A percentile compares a stretch with the other conserved stretches of the same genome.
Conservation (phyloP, 1,140 invertebrate species). For the Drosophila gunungcola region DNA sequence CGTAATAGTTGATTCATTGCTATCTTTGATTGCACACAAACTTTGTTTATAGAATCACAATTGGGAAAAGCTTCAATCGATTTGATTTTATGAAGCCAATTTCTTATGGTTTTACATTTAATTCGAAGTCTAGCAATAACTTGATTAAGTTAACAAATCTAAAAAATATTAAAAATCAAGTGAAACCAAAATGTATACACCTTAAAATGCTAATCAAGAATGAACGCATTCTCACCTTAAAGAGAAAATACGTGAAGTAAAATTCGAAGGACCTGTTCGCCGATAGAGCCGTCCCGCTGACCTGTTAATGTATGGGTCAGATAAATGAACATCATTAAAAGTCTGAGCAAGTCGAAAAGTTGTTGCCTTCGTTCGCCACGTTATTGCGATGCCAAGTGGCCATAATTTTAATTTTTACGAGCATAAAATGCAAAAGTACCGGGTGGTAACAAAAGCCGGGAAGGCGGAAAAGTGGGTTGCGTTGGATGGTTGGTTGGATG, state of each 20-base stretch:
- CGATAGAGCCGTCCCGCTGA: conserved; percentile 32
- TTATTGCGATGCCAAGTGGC: conserved; percentile 65
- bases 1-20: too few relatives aligned
- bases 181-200: too few relatives aligned
- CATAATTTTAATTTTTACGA: conserved; percentile 79
- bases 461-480: conserved; percentile 1
- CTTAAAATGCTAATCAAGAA: conserved; percentile 18
- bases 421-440: conserved; percentile 59
- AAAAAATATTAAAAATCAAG: not conserved
- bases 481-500: conserved; percentile 11
- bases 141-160: too few relatives aligned
- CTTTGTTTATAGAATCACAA: too few relatives aligned
- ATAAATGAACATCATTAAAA: conserved; percentile 63
- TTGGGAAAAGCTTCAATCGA: too few relatives aligned
- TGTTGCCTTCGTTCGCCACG: conserved; percentile 36
- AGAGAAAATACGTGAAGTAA: not conserved
- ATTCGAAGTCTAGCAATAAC: too few relatives aligned
- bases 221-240: conserved; percentile 12
- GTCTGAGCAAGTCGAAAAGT: conserved; percentile 41
- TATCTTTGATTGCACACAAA: too few relatives aligned
- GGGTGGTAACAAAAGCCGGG: conserved; percentile 8
- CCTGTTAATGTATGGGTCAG: conserved; percentile 45
- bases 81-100: too few relatives aligned
- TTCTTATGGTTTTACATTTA: too few relatives aligned
- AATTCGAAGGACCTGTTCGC: conserved; percentile 16